A percentile compares a stretch with the other conserved stretches of the same genome.
Conservation (phyloP, 2,888 invertebrate genomes). For the Eumacrocentrus americanus region DNA sequence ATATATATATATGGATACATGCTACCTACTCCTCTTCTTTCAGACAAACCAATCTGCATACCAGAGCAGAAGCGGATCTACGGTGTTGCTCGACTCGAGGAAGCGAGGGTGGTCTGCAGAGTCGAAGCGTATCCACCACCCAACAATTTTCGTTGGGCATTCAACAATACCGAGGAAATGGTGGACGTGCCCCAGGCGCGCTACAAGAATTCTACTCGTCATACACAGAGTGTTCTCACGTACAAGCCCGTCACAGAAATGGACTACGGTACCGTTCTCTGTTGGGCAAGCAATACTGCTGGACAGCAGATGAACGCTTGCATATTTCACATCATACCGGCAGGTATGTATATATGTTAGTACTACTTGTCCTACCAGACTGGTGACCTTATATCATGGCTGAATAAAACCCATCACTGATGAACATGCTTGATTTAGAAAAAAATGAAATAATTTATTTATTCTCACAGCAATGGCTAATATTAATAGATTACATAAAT, state of each 20-base stretch:
- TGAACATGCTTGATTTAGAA: too few relatives aligned
- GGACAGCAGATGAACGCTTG: conserved; percentile 78
- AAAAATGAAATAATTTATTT: too few relatives aligned
- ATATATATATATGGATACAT: too few relatives aligned
- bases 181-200: conserved; percentile 76
- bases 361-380: too few relatives aligned
- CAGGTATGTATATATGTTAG: too few relatives aligned
- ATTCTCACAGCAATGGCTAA: too few relatives aligned
- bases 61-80: conserved; percentile 78
- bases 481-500: too few relatives aligned
- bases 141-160: conserved; percentile 84
- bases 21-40: too few relatives aligned
- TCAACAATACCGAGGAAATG: conserved; percentile 86
- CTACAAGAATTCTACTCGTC: conserved; percentile 66
- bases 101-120: conserved; percentile 79
- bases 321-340: conserved; percentile 75
- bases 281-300: conserved; percentile 75
- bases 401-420: too few relatives aligned
- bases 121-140: conserved; percentile 86
- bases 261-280: conserved; percentile 78
- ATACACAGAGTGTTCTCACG: conserved; percentile 70
- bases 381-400: too few relatives aligned
- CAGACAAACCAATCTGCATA: conserved; percentile 86
- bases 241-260: conserved; percentile 78
- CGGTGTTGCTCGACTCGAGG: conserved; percentile 82